These are phyloP conservation scores for Hippocampus barbouri DNA, from an alignment of 2,113 vertebrate genomes.

Conservation along the genomic window DNA sequence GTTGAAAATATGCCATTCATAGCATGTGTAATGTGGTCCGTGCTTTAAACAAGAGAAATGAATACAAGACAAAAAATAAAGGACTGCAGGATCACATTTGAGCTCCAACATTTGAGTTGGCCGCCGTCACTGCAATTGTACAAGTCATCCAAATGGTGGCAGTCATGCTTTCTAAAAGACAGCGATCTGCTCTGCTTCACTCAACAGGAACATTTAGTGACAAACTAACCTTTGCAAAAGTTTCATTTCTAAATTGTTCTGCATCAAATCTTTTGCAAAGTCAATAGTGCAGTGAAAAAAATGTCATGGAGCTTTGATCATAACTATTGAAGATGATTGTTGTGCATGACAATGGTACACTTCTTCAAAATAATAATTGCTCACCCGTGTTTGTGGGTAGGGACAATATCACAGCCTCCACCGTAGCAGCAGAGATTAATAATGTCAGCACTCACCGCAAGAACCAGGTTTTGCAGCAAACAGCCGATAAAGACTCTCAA, in stretches of 20 bases:
- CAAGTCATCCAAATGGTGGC: constrained; percentile 46
- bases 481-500: constrained; percentile 5
- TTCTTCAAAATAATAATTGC: constrained; percentile 1
- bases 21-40: neutral
- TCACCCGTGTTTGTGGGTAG: neutral
- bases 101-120: neutral
- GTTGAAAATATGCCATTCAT: neutral
- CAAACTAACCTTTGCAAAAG: constrained; percentile 40
- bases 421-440: neutral
- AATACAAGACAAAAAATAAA: neutral
- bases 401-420: neutral
- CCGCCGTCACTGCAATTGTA: neutral
- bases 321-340: neutral
- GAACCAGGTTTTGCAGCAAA: neutral
- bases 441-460: neutral
- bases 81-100: neutral
- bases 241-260: constrained; percentile 40
- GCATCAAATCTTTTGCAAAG: constrained; percentile 34
- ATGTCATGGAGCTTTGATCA: constrained; percentile 29
- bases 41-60: neutral
- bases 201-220: constrained; percentile 17
- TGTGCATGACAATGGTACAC: neutral
- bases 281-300: constrained; percentile 41
- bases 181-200: neutral
- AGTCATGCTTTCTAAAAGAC: constrained; percentile 38